Percentiles rank a stretch among this genome's conserved stretches.
phyloP scores from a whole-genome alignment of 2,888 invertebrate species.

The Drosophila incognita region DNA sequence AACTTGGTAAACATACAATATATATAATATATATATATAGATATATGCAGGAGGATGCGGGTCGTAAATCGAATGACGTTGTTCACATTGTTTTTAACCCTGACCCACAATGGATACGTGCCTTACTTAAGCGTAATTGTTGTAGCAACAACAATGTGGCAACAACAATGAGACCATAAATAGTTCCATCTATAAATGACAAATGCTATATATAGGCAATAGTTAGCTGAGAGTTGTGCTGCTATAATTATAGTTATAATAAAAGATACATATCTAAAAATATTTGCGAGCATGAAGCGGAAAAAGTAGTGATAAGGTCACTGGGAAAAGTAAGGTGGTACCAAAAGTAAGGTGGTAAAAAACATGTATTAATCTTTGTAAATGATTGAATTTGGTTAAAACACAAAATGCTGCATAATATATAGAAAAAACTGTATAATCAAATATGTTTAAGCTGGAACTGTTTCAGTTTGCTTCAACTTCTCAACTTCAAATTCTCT shows the following conservation, averaged over 20 bases:
- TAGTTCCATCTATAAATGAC: neutral
- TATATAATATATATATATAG: neutral
- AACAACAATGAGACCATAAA: slow-evolving; percentile 1
- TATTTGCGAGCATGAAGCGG: neutral
- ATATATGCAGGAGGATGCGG: slow-evolving; percentile 37
- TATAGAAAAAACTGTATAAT: neutral
- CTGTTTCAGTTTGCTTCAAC: neutral
- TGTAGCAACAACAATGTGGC: neutral
- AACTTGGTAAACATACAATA: slow-evolving; percentile 9
- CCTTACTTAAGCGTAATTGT: neutral
- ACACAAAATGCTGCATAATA: neutral
- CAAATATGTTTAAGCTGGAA: neutral
- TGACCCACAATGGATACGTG: slow-evolving; percentile 39
- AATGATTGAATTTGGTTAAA: neutral
- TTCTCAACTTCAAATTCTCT: neutral
- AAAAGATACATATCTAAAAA: neutral
- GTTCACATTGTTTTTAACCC: slow-evolving; percentile 25
- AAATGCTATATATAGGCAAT: neutral
- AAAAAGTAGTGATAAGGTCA: neutral
- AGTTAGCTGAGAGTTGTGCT: neutral
- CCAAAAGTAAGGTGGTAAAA: too few relatives aligned
- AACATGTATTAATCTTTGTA: too few relatives aligned
- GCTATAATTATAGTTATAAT: neutral
- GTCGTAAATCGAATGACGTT: slow-evolving; percentile 44
- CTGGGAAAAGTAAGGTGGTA: neutral